Evolutionary conservation across 30 jellyfish, hydroid and myxozoan species (phyloP).

Genomic region (Nemopilema nomurai): DNA sequence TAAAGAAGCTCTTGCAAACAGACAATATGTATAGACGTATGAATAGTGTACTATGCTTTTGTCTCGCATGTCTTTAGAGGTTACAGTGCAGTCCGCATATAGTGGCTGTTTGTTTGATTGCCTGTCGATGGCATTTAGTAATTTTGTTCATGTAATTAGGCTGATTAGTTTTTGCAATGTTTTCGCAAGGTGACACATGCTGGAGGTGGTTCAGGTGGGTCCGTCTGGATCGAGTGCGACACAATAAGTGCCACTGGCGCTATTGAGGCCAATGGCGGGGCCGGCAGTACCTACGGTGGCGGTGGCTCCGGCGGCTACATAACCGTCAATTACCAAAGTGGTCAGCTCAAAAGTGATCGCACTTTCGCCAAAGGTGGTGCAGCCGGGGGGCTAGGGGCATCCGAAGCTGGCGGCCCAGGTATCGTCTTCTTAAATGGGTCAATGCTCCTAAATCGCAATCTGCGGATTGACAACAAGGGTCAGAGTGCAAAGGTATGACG

Average conservation of each 20-base stretch:
- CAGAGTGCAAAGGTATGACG: conserved; percentile 43
- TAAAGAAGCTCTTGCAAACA: too few relatives aligned
- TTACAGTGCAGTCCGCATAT: too few relatives aligned
- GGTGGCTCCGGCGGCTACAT: conserved; percentile 71
- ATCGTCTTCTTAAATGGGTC: conserved; percentile 38
- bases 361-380: conserved; percentile 61
- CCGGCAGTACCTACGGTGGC: conserved; percentile 54
- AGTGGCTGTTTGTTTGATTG: too few relatives aligned
- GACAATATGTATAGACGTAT: too few relatives aligned
- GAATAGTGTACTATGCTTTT: too few relatives aligned
- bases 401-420: conserved; percentile 71
- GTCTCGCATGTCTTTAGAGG: too few relatives aligned
- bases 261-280: conserved; percentile 55
- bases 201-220: conserved; percentile 72
- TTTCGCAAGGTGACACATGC: conserved; percentile 33
- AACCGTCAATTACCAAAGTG: conserved; percentile 44
- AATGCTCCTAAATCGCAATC: conserved; percentile 32
- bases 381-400: conserved; percentile 47
- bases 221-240: conserved; percentile 40
- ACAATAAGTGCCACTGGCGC: conserved; percentile 46
- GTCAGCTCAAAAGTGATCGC: conserved; percentile 54
- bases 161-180: neutral
- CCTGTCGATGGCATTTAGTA: neutral
- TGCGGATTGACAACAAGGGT: conserved; percentile 64
- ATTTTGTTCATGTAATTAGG: neutral